Evolutionary conservation across 2,797 vertebrate species (phyloP).

Genomic region (Poecilia picta): DNA sequence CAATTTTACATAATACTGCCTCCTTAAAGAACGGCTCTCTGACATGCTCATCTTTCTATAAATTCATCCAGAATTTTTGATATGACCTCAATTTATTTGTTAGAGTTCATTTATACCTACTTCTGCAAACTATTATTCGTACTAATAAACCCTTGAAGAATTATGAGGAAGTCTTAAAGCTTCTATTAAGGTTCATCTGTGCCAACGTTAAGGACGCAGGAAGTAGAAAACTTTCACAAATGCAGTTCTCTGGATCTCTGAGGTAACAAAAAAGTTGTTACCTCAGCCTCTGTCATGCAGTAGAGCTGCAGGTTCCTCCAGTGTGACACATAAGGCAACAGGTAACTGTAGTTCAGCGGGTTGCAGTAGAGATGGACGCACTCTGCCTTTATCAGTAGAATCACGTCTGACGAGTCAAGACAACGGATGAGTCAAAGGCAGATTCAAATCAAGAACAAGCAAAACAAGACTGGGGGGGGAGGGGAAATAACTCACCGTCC

Average conservation of each 20-base stretch:
- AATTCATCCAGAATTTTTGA: neutral
- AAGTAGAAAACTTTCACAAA: neutral
- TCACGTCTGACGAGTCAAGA: conserved; percentile 84
- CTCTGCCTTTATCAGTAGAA: conserved; percentile 92
- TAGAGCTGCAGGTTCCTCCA: conserved; percentile 98
- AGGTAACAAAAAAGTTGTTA: conserved; percentile 47
- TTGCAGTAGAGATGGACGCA: conserved; percentile 98
- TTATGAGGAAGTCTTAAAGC: neutral
- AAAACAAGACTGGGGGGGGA: neutral
- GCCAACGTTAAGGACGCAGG: neutral
- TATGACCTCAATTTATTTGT: neutral
- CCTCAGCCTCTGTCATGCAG: conserved; percentile 95
- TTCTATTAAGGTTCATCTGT: neutral
- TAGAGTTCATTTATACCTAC: neutral
- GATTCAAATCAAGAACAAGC: neutral
- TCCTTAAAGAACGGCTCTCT: neutral
- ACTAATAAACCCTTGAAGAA: neutral
- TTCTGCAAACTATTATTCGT: neutral
- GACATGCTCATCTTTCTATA: neutral
- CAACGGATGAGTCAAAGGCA: neutral
- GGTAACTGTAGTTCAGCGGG: conserved; percentile 91
- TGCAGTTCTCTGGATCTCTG: neutral
- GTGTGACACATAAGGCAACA: conserved; percentile 91
- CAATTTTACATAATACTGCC: too few species aligned
- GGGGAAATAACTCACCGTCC: conserved; percentile 84